Conservation (phyloP, 2,888 invertebrate species). For the Pollenia labialis region DNA sequence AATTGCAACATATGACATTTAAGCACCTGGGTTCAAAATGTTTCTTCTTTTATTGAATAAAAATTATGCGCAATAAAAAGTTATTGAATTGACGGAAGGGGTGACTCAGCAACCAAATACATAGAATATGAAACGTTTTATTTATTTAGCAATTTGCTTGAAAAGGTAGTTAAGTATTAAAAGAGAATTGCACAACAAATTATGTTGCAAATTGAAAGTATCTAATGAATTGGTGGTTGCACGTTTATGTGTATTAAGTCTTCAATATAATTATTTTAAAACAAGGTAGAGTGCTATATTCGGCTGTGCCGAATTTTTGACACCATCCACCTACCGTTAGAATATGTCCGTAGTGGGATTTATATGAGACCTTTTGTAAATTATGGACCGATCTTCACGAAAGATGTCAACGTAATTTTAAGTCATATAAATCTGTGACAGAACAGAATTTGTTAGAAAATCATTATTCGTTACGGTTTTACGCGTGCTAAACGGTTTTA, state of each 20-base stretch:
- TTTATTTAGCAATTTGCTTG: conserved; percentile 57
- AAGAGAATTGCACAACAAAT: conserved; percentile 9
- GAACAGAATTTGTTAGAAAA: no score
- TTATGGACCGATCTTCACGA: no score
- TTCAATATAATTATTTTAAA: conserved; percentile 55
- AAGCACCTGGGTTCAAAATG: conserved; percentile 60
- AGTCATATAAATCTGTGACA: no score
- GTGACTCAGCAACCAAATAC: neutral
- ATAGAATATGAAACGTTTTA: neutral
- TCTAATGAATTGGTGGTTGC: conserved; percentile 18
- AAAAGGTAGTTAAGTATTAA: conserved; percentile 60
- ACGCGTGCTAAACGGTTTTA: no score
- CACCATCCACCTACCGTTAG: no score
- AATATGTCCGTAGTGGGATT: no score
- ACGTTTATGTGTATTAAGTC: conserved; percentile 8
- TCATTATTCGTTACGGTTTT: no score
- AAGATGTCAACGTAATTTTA: no score
- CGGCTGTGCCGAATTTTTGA: no score
- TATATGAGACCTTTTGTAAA: no score
- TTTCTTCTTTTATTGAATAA: conserved; percentile 4
- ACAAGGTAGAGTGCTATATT: neutral
- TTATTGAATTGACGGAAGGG: neutral
- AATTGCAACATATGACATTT: conserved; percentile 70
- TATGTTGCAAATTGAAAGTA: neutral
- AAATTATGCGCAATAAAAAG: neutral